phyloP scores from a whole-genome alignment of 2,888 invertebrate species.

The Pheosia tremula region DNA sequence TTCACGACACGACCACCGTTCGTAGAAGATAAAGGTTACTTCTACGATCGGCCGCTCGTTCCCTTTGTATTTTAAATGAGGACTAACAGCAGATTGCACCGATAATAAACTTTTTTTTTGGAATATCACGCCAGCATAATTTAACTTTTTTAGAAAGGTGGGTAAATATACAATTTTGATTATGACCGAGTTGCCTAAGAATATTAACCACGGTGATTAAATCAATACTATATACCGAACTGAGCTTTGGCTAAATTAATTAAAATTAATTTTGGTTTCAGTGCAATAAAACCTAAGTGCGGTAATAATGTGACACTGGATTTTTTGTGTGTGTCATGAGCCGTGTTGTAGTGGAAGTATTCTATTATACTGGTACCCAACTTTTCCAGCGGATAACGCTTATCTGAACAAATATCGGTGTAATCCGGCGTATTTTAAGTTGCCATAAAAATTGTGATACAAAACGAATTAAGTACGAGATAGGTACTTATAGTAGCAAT shows the following conservation, averaged over 20 bases:
- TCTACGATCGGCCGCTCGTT: constrained; percentile 74
- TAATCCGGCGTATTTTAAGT: constrained; percentile 42
- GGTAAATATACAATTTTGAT: too few species aligned
- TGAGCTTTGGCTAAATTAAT: constrained; percentile 4
- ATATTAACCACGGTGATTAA: not conserved
- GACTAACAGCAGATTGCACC: constrained; percentile 35
- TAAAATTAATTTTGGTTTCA: constrained; percentile 2
- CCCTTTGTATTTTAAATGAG: constrained; percentile 72
- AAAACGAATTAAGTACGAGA: constrained; percentile 55
- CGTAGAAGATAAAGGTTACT: constrained; percentile 70
- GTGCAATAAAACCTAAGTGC: not conserved
- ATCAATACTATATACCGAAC: not conserved
- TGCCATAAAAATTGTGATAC: constrained; percentile 80
- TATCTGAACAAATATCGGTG: constrained; percentile 16
- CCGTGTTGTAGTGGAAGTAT: too few species aligned
- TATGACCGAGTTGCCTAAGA: too few species aligned
- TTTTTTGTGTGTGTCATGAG: too few species aligned
- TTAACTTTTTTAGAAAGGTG: not conserved
- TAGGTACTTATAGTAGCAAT: constrained; percentile 43
- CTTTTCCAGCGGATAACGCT: too few species aligned
- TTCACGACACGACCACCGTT: constrained; percentile 66
- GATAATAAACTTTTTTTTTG: not conserved
- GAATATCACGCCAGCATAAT: not conserved
- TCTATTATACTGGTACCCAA: too few species aligned
- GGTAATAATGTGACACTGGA: not conserved